Evolutionary conservation across 2,113 vertebrate species (phyloP).

Genomic region (Epinephelus fuscoguttatus): DNA sequence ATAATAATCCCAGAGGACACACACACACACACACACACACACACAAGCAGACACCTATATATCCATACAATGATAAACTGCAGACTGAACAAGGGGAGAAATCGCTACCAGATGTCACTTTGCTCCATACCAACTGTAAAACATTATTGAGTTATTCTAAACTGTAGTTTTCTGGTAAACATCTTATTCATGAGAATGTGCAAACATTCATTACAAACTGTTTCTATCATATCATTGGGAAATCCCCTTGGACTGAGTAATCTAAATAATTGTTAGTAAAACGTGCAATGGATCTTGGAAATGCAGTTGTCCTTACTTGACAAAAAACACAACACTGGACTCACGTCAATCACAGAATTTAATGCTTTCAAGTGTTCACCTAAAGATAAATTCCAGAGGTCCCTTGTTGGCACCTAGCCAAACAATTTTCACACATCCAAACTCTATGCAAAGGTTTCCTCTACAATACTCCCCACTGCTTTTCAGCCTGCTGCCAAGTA

Average conservation of each 20-base stretch:
- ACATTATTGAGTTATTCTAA: slow-evolving; percentile 30
- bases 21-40: too few species aligned
- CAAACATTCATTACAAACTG: not conserved
- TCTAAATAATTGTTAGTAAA: not conserved
- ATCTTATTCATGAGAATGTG: slow-evolving; percentile 2
- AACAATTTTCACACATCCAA: not conserved
- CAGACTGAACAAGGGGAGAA: not conserved
- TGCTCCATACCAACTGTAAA: not conserved
- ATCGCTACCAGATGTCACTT: slow-evolving; percentile 43
- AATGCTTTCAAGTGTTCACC: not conserved
- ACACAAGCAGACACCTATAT: not conserved
- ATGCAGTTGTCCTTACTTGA: not conserved
- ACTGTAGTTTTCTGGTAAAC: slow-evolving; percentile 10
- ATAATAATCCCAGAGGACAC: too few species aligned
- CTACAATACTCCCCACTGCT: not conserved
- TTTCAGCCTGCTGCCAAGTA: slow-evolving; percentile 8
- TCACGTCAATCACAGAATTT: not conserved
- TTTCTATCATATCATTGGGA: not conserved
- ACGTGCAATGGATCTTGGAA: not conserved
- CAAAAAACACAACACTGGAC: not conserved
- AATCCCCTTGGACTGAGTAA: not conserved
- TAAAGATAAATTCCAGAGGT: slow-evolving; percentile 7
- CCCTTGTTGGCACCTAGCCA: not conserved
- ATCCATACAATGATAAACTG: not conserved
- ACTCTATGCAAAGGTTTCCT: not conserved